Evolutionary conservation across 1,140 invertebrate species (phyloP).

Genomic region (Marisa cornuarietis): DNA sequence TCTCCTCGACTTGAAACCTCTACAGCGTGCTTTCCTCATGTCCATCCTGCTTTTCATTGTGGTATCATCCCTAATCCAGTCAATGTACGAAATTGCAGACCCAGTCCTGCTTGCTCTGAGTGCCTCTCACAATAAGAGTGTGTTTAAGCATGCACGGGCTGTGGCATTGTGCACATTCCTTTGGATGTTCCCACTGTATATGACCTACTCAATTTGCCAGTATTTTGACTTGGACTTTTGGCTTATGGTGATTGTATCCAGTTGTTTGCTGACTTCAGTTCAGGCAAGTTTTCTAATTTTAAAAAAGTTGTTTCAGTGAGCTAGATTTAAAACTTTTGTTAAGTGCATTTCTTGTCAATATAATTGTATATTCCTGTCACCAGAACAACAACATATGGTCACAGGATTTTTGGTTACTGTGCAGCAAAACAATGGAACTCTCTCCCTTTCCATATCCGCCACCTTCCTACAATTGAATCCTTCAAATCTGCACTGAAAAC

Average conservation of each 20-base stretch:
- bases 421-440: too few species aligned
- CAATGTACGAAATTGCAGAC: constrained; percentile 72
- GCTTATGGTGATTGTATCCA: constrained; percentile 81
- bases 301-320: too few species aligned
- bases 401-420: too few species aligned
- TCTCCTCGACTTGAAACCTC: constrained; percentile 68
- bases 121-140: constrained; percentile 69
- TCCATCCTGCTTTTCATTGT: constrained; percentile 71
- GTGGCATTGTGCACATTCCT: constrained; percentile 84
- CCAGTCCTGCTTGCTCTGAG: constrained; percentile 69
- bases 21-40: constrained; percentile 70
- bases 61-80: constrained; percentile 70
- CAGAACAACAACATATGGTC: too few species aligned
- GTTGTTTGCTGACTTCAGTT: constrained; percentile 79
- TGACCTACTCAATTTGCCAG: constrained; percentile 84
- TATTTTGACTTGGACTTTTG: constrained; percentile 91
- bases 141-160: constrained; percentile 85
- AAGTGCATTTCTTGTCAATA: too few species aligned
- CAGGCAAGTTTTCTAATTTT: constrained; percentile 47
- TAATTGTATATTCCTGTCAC: too few species aligned
- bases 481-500: too few species aligned
- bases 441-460: too few species aligned
- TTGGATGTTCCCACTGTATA: constrained; percentile 81
- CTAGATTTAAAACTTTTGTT: too few species aligned
- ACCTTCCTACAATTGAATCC: too few species aligned